phyloP scores from a whole-genome alignment of 30 jellyfish, hydroid and myxozoan species.

The Sanderia malayensis region DNA sequence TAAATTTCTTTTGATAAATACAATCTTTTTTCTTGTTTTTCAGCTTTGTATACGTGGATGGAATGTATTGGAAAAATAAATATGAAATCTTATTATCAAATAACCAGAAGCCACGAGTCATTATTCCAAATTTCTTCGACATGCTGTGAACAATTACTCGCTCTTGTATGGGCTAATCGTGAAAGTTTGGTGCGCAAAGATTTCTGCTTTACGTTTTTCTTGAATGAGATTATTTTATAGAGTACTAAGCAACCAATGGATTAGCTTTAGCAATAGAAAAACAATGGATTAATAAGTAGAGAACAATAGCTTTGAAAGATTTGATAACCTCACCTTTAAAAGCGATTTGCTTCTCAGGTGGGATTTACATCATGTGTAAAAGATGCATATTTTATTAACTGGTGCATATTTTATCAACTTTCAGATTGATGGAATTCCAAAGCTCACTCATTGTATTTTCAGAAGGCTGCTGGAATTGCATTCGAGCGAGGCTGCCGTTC shows the following conservation, averaged over 20 bases:
- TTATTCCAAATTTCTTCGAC: background rate
- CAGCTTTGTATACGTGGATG: slow-evolving; percentile 46
- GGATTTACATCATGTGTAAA: too few relatives aligned
- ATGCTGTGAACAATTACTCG: background rate
- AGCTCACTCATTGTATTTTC: slow-evolving; percentile 33
- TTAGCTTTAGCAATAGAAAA: too few relatives aligned
- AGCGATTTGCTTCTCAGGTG: too few relatives aligned
- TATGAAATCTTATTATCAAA: background rate
- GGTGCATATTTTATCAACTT: too few relatives aligned
- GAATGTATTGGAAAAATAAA: slow-evolving; percentile 20
- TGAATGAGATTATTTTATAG: too few relatives aligned
- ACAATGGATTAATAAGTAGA: too few relatives aligned
- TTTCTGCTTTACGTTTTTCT: too few relatives aligned
- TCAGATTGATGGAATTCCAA: slow-evolving; percentile 72
- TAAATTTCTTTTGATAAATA: too few relatives aligned
- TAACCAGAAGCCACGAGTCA: background rate
- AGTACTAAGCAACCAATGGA: too few relatives aligned
- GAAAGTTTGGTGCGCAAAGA: background rate
- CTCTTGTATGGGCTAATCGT: background rate
- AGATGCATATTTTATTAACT: too few relatives aligned
- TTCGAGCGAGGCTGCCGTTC: slow-evolving; percentile 17
- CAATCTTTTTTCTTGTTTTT: background rate
- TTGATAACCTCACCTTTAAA: too few relatives aligned
- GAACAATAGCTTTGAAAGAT: too few relatives aligned
- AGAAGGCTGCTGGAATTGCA: slow-evolving; percentile 38